Evolutionary conservation across 2,797 vertebrate genomes (phyloP), one percentile per base, ranked within the genome.

Genomic region (Toxotes lorentzi): DNA sequence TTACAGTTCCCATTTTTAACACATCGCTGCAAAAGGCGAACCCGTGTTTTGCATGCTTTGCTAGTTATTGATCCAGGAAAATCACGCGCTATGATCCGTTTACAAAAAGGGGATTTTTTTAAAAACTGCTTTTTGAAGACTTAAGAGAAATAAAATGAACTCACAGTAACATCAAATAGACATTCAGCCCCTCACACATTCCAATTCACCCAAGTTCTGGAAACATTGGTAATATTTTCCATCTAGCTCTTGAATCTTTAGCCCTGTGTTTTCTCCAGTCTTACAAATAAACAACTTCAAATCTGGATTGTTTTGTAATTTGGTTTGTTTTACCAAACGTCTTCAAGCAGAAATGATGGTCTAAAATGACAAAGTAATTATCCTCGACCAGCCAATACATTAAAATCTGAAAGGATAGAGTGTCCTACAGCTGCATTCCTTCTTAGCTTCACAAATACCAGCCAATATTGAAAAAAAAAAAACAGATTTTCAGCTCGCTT

Each of bases 171-270:
- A 30, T 13, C 2, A 9, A 24, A 68, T 7, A 35, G 5, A 27
- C 13, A 0, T 24, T 21, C 7, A 40, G 54, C 4, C 1, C 2
- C 14, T 66, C 53, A 61, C 38, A 67, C 43, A 67, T n/a, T 66
- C 9, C 4, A 58, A n/a, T 70, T 32, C 40, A 66, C 1, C 40
- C 38, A 65, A 56, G 1, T 45, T 57, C 0, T 16, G 24, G 86
- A 87, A 84, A 67, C 23, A 1, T 53, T 40, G 62, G 38, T 27
- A 65, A 68, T 45, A 61, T 70, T 83, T 88, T 78, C 69, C 58
- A 6, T 50, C 38, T 11, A 24, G 3, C 43, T 32, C 45, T 5
- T 56, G 23, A 65, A 40, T 43, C 51, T 73, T 24, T 16, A 48
- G 19, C 17, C 30, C 30, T 41, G 17, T 47, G 24, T 45, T 47